Evolutionary conservation across 2,888 invertebrate genomes (phyloP).

Genomic region (Gortyna flavago): DNA sequence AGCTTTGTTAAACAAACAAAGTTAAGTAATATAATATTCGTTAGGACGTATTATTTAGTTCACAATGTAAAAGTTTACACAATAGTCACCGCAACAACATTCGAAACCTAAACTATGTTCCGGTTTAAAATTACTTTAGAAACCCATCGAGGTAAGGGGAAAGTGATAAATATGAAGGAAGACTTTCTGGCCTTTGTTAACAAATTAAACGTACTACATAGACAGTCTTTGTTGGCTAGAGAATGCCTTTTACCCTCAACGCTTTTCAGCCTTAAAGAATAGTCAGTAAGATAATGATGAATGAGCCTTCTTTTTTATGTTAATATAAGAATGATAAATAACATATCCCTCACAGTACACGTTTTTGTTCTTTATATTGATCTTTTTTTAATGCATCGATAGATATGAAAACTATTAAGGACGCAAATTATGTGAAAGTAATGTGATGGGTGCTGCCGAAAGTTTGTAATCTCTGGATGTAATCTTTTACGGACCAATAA

Average conservation of each 20-base stretch:
- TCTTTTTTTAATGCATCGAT: constrained; percentile 55
- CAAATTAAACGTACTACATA: constrained; percentile 74
- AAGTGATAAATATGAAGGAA: constrained; percentile 77
- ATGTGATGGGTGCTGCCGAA: constrained; percentile 44
- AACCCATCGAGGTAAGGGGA: constrained; percentile 61
- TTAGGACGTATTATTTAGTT: constrained; percentile 41
- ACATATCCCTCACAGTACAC: constrained; percentile 67
- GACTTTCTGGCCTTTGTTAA: constrained; percentile 77
- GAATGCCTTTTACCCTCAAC: constrained; percentile 71
- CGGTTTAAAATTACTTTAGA: constrained; percentile 52
- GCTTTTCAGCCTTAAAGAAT: constrained; percentile 76
- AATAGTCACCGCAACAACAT: constrained; percentile 48
- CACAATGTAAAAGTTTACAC: constrained; percentile 53
- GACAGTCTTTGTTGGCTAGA: constrained; percentile 66
- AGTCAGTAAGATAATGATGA: constrained; percentile 82
- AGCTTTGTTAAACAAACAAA: constrained; percentile 43
- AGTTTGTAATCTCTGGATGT: constrained; percentile 37
- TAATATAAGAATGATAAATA: constrained; percentile 82
- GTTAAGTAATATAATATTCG: constrained; percentile 43
- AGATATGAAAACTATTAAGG: constrained; percentile 57
- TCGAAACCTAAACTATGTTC: constrained; percentile 51
- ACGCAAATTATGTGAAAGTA: constrained; percentile 58
- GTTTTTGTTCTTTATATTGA: constrained; percentile 60
- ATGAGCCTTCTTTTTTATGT: constrained; percentile 81
- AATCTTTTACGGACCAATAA: constrained; percentile 50